Conservation (phyloP, 2,113 vertebrate species). For the Brachirus orientalis region DNA sequence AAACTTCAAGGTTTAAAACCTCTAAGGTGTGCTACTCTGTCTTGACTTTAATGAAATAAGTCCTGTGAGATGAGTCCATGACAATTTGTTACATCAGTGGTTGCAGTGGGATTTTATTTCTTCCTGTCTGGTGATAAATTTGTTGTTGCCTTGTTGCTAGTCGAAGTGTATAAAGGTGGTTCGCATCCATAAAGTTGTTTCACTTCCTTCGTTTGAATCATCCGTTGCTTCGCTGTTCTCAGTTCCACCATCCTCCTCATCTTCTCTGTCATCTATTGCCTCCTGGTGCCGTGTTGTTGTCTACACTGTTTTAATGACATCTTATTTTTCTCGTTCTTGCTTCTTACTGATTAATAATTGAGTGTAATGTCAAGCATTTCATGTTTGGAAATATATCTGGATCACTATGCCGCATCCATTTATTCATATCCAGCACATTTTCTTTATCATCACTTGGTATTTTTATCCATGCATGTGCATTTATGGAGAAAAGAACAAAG, state of each 20-base stretch:
- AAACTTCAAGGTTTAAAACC: too few relatives aligned
- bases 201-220: too few relatives aligned
- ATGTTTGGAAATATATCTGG: slow-evolving; percentile 52
- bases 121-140: too few relatives aligned
- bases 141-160: too few relatives aligned
- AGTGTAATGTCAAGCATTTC: slow-evolving; percentile 63
- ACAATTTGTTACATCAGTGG: background rate
- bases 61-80: background rate
- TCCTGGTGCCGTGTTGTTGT: background rate
- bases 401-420: slow-evolving; percentile 45
- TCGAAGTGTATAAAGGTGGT: too few relatives aligned
- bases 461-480: slow-evolving; percentile 37
- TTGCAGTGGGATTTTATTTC: background rate
- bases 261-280: too few relatives aligned
- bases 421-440: slow-evolving; percentile 56
- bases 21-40: background rate
- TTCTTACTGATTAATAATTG: slow-evolving; percentile 73
- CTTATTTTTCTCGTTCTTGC: background rate
- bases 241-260: too few relatives aligned
- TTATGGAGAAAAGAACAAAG: background rate
- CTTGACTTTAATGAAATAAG: background rate
- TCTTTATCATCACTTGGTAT: slow-evolving; percentile 48
- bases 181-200: too few relatives aligned
- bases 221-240: too few relatives aligned
- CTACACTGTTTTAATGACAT: background rate